phyloP scores from a whole-genome alignment of 2,797 vertebrate genomes.

The Cossypha polioptera region DNA sequence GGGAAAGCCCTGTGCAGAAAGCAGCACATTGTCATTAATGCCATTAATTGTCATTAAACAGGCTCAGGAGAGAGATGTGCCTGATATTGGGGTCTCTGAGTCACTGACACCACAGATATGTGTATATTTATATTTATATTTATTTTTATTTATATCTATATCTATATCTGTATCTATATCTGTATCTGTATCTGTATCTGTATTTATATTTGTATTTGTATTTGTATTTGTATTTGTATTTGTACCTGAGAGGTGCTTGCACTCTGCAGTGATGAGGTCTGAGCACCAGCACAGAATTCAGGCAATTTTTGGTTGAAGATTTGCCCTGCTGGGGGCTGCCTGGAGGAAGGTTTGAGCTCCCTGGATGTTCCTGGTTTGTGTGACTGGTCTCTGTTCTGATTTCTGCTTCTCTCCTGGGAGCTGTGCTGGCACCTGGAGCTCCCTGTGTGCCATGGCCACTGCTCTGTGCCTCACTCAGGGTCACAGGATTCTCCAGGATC shows the following conservation, averaged over 20 bases:
- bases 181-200: too few species aligned
- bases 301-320: neutral
- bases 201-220: too few species aligned
- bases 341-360: neutral
- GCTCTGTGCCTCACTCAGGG: neutral
- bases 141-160: too few species aligned
- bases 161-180: too few species aligned
- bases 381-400: neutral
- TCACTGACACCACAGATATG: fast-evolving
- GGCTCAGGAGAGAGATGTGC: neutral
- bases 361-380: neutral
- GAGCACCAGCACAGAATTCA: neutral
- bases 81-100: neutral
- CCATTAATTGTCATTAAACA: fast-evolving
- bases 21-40: fast-evolving
- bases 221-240: too few species aligned
- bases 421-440: neutral
- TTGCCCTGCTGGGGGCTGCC: neutral
- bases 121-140: fast-evolving
- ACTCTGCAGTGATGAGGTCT: fast-evolving
- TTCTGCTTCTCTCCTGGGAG: neutral
- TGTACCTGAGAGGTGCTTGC: neutral
- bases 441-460: neutral
- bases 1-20: neutral
- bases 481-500: neutral